phyloP scores from a whole-genome alignment of 2,888 invertebrate genomes.

The Nomada hirtipes region DNA sequence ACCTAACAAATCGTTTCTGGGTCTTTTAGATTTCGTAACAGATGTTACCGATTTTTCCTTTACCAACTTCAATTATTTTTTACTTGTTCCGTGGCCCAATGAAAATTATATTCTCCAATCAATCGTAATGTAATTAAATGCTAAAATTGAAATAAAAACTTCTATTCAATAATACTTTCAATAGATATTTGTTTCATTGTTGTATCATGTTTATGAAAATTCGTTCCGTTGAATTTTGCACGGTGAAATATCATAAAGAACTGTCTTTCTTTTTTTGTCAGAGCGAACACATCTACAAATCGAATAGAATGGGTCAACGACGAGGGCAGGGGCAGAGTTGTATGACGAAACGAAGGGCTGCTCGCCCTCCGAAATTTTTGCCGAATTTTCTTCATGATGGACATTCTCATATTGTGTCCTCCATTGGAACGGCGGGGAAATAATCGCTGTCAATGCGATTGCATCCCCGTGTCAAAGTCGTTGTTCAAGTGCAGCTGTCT shows the following conservation, averaged over 20 bases:
- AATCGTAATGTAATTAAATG: no score
- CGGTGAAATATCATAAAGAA: constrained; percentile 21
- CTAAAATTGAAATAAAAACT: no score
- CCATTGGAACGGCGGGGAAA: constrained; percentile 63
- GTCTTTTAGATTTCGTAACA: constrained; percentile 7
- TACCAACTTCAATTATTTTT: no score
- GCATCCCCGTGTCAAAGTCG: constrained; percentile 37
- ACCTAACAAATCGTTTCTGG: constrained; percentile 42
- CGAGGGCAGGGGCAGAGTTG: not conserved
- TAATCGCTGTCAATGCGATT: constrained; percentile 61
- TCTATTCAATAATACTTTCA: no score
- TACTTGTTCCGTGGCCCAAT: no score
- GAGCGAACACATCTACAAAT: constrained; percentile 13
- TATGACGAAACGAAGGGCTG: constrained; percentile 25
- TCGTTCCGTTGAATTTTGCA: constrained; percentile 32
- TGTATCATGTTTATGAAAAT: no score
- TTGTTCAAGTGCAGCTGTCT: constrained; percentile 38
- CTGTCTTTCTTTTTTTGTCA: constrained; percentile 34
- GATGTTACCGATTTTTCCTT: not conserved
- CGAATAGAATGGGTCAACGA: constrained; percentile 53
- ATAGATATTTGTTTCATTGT: no score
- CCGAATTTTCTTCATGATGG: constrained; percentile 59
- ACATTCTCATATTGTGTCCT: constrained; percentile 65
- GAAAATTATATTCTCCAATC: not conserved
- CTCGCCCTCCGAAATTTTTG: constrained; percentile 43